phyloP scores from a whole-genome alignment of 2,113 vertebrate genomes.

The Etheostoma spectabile region DNA sequence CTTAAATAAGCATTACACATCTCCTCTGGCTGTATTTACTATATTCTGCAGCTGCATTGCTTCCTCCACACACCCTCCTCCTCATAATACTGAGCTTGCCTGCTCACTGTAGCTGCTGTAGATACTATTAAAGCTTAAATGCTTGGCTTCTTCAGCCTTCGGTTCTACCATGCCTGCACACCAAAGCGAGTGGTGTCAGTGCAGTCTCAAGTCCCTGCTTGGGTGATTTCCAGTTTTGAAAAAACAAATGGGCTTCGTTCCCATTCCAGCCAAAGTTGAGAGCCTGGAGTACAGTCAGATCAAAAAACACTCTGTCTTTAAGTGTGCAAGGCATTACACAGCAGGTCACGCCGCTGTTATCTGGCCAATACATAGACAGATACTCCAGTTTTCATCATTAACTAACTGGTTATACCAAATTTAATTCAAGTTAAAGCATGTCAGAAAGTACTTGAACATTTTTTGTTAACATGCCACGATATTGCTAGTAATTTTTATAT shows the following conservation, averaged over 20 bases:
- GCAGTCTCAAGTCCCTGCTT: constrained; percentile 40
- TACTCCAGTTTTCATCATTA: constrained; percentile 9
- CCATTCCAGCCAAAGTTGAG: neutral
- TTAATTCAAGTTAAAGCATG: constrained; percentile 1
- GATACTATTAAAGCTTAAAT: constrained; percentile 36
- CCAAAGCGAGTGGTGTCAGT: constrained; percentile 25
- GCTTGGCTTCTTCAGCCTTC: constrained; percentile 25
- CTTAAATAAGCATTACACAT: neutral
- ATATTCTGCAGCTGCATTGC: constrained; percentile 18
- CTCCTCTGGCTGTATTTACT: neutral
- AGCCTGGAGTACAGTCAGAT: constrained; percentile 25
- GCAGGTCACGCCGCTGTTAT: constrained; percentile 28
- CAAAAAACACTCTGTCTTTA: constrained; percentile 47
- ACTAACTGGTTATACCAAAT: neutral
- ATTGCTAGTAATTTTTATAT: rapidly evolving
- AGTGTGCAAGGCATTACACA: constrained; percentile 10
- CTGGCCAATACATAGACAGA: neutral
- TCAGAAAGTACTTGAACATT: neutral
- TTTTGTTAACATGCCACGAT: neutral
- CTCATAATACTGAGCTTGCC: constrained; percentile 20
- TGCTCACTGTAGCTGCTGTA: neutral
- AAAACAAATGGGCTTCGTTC: constrained; percentile 36
- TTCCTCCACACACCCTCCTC: neutral
- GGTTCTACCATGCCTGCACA: neutral
- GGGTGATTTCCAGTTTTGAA: constrained; percentile 41